phyloP scores from a whole-genome alignment of 1,140 invertebrate genomes.

The Pectinophora gossypiella region DNA sequence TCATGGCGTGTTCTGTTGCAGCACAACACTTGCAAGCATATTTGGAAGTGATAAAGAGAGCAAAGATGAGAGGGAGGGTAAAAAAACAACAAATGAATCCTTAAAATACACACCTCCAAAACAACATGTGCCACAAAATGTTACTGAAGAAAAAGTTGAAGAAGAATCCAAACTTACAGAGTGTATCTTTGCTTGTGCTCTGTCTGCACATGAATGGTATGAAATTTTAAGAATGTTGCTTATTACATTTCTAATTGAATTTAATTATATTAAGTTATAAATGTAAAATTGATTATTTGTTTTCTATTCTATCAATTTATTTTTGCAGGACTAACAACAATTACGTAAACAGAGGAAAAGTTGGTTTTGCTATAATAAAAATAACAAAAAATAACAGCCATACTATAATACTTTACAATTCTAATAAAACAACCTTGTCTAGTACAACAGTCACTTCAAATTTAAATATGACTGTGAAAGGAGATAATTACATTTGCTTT shows the following conservation, averaged over 20 bases:
- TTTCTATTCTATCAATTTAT: not conserved
- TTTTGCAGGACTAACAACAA: slow-evolving; percentile 45
- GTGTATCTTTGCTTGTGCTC: slow-evolving; percentile 44
- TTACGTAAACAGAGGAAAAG: slow-evolving; percentile 44
- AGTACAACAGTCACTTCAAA: slow-evolving; percentile 32
- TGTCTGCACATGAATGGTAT: slow-evolving; percentile 57
- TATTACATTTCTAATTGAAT: not conserved
- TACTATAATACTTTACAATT: slow-evolving; percentile 56
- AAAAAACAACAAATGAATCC: slow-evolving; percentile 34
- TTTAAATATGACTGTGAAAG: slow-evolving; percentile 42
- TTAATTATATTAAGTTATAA: not conserved
- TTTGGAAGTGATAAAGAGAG: slow-evolving; percentile 40
- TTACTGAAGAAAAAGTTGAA: slow-evolving; percentile 24
- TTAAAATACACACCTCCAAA: slow-evolving; percentile 52
- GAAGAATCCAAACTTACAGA: slow-evolving; percentile 33
- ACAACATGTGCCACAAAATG: slow-evolving; percentile 16
- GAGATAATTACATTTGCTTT: slow-evolving; percentile 43
- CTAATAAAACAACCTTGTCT: slow-evolving; percentile 56
- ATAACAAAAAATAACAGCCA: slow-evolving; percentile 32
- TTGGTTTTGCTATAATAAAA: slow-evolving; percentile 58
- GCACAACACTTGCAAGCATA: slow-evolving; percentile 54
- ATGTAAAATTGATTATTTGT: not conserved
- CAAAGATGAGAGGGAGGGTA: slow-evolving; percentile 19
- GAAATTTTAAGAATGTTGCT: not conserved
- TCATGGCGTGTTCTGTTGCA: slow-evolving; percentile 12